Evolutionary conservation across 1,140 invertebrate species (phyloP).

Genomic region (Bombus cullumanus): DNA sequence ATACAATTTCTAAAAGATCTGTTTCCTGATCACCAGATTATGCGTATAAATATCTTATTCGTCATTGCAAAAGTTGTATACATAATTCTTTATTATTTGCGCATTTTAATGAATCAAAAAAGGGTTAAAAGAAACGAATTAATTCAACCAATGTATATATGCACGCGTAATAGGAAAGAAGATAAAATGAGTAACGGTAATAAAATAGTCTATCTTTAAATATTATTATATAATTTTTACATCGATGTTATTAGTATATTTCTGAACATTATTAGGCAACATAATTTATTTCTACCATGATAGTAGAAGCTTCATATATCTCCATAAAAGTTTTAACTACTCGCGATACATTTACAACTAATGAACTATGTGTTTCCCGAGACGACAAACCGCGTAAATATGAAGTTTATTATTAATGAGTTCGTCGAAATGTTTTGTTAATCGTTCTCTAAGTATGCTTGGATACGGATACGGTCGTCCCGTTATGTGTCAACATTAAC

Average conservation of each 20-base stretch:
- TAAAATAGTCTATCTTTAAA: too few relatives aligned
- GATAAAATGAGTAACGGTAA: too few relatives aligned
- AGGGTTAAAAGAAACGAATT: too few relatives aligned
- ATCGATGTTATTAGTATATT: too few relatives aligned
- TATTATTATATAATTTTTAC: too few relatives aligned
- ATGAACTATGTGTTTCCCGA: background rate
- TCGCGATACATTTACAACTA: too few relatives aligned
- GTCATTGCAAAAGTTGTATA: too few relatives aligned
- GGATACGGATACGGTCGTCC: background rate
- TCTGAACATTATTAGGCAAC: background rate
- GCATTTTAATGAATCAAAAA: too few relatives aligned
- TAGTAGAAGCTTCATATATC: background rate
- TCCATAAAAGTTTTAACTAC: background rate
- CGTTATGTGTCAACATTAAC: constrained; percentile 17
- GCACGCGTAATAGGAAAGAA: too few relatives aligned
- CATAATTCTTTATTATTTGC: too few relatives aligned
- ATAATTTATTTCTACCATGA: background rate
- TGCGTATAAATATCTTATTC: background rate
- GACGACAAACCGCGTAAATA: background rate
- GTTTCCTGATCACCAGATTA: background rate
- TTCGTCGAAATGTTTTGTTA: constrained; percentile 8
- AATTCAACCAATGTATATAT: too few relatives aligned
- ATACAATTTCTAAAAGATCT: background rate
- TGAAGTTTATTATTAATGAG: constrained; percentile 8
- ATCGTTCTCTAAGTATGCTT: constrained; percentile 10